Evolutionary conservation across 1,140 invertebrate species (phyloP).

Genomic region (Luehdorfia chinensis): DNA sequence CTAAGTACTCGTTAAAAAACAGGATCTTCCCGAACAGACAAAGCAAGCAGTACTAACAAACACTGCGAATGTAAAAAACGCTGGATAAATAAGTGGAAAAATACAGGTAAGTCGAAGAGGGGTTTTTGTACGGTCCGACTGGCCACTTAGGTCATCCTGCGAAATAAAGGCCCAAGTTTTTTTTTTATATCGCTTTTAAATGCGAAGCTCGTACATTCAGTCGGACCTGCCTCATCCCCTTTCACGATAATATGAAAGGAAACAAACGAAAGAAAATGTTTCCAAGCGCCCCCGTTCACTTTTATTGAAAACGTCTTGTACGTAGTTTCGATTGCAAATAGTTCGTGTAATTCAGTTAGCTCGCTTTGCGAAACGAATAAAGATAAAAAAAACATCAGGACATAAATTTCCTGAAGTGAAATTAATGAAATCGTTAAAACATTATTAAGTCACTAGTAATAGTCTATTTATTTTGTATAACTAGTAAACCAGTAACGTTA

Average conservation of each 20-base stretch:
- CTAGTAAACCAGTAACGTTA: too few species aligned
- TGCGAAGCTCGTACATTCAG: slow-evolving; percentile 66
- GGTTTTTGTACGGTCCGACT: slow-evolving; percentile 71
- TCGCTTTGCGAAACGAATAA: slow-evolving; percentile 44
- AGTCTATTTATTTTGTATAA: too few species aligned
- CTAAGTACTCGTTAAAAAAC: slow-evolving; percentile 76
- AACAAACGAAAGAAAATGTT: slow-evolving; percentile 76
- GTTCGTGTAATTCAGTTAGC: slow-evolving; percentile 71
- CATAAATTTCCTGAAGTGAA: too few species aligned
- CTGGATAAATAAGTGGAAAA: slow-evolving; percentile 76
- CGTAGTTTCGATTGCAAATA: slow-evolving; percentile 74
- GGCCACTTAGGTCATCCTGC: slow-evolving; percentile 76
- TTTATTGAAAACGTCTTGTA: slow-evolving; percentile 66
- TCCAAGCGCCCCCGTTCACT: slow-evolving; percentile 61
- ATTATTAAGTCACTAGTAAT: too few species aligned
- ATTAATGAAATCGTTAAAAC: too few species aligned
- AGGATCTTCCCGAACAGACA: slow-evolving; percentile 72
- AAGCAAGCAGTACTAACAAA: slow-evolving; percentile 66
- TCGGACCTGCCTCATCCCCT: slow-evolving; percentile 60
- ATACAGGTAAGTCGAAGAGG: slow-evolving; percentile 75
- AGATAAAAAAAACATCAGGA: slow-evolving; percentile 30
- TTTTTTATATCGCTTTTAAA: slow-evolving; percentile 74
- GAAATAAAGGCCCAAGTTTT: slow-evolving; percentile 72
- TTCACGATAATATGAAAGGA: slow-evolving; percentile 71
- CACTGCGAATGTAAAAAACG: slow-evolving; percentile 72